Percentiles rank a stretch among this genome's conserved stretches.
These are phyloP conservation scores for Chloebia gouldiae DNA, from an alignment of 2,113 vertebrate species.

Conservation along the genomic window DNA sequence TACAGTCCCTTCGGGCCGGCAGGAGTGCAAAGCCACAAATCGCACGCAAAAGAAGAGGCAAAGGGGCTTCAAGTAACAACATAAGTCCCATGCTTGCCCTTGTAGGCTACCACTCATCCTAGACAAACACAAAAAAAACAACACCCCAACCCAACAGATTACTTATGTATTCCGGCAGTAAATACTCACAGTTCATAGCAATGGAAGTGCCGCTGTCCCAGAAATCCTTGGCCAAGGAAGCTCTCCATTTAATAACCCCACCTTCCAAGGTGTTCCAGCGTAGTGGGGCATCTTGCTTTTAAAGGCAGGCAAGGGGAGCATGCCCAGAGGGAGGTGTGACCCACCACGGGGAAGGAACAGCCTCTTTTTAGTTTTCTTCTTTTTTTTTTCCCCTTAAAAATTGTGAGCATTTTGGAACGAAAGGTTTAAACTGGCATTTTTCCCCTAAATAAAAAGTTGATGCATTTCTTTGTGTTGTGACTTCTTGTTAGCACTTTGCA, in stretches of 20 bases:
- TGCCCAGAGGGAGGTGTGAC: neutral
- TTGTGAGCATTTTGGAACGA: neutral
- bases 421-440: neutral
- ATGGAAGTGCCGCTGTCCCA: neutral
- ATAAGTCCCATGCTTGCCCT: accelerated
- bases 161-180: accelerated
- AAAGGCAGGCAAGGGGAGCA: neutral
- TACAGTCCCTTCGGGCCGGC: no score
- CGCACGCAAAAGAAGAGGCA: neutral
- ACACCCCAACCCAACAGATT: no score
- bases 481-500: neutral
- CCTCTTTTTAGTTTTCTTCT: neutral
- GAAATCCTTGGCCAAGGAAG: neutral
- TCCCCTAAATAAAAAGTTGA: neutral
- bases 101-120: accelerated
- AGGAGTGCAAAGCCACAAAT: neutral
- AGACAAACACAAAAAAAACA: neutral
- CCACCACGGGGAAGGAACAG: accelerated
- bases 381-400: neutral
- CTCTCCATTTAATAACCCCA: neutral
- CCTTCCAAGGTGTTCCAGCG: accelerated
- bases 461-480: neutral
- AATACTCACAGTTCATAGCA: neutral
- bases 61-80: neutral
- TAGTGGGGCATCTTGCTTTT: neutral